Percentiles rank a stretch among this genome's conserved stretches.
Evolutionary conservation across 2,888 invertebrate species (phyloP).

Genomic region (Steinernema carpocapsae): DNA sequence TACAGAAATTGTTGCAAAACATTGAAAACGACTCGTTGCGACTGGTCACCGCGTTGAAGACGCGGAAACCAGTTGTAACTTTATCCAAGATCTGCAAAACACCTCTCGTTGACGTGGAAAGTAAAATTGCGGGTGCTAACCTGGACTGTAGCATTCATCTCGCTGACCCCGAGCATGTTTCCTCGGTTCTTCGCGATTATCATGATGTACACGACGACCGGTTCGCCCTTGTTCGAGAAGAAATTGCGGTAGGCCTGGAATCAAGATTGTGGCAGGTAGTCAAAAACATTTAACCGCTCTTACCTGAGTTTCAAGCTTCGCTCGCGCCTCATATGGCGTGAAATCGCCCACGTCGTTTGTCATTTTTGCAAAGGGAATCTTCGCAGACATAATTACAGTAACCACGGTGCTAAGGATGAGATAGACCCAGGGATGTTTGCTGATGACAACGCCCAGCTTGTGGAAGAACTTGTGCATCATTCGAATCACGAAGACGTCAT

Average conservation of each 20-base stretch:
- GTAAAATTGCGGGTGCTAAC: constrained; percentile 37
- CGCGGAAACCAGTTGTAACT: constrained; percentile 56
- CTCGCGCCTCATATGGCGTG: constrained; percentile 63
- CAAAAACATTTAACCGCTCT: background rate
- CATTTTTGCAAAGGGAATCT: constrained; percentile 61
- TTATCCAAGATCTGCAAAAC: constrained; percentile 56
- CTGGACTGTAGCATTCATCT: constrained; percentile 61
- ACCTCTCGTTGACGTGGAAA: background rate
- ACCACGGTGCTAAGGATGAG: constrained; percentile 49
- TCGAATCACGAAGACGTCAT: constrained; percentile 45
- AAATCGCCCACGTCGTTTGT: constrained; percentile 66
- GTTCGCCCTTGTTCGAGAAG: constrained; percentile 62
- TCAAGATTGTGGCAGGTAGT: background rate
- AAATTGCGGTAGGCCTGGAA: constrained; percentile 60
- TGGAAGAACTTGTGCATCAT: constrained; percentile 46
- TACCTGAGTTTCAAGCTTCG: constrained; percentile 59
- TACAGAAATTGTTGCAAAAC: constrained; percentile 65
- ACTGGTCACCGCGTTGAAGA: constrained; percentile 41
- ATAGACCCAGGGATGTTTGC: constrained; percentile 53
- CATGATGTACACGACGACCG: constrained; percentile 63
- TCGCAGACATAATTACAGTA: constrained; percentile 43
- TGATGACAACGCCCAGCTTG: constrained; percentile 41
- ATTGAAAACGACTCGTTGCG: constrained; percentile 54
- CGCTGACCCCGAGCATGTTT: constrained; percentile 60
- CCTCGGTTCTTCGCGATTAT: constrained; percentile 57